Conservation (phyloP, 2,797 vertebrate species). For the Poeciliopsis gracilis region DNA sequence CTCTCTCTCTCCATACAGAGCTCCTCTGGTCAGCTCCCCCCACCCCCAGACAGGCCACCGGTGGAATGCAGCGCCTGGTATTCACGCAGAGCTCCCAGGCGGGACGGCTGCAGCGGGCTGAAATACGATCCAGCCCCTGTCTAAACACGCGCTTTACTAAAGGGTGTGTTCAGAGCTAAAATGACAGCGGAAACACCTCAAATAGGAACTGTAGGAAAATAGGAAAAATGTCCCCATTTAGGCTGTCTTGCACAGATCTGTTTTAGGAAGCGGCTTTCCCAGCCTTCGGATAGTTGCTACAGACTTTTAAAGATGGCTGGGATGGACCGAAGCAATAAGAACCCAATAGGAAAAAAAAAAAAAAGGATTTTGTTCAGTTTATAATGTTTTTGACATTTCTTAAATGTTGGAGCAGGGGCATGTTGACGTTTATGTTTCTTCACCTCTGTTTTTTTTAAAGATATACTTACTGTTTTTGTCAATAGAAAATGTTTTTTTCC, state of each 20-base stretch:
- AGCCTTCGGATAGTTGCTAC: conserved; percentile 5
- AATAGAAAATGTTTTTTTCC: neutral
- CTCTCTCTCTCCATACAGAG: conserved; percentile 63
- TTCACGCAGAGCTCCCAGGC: conserved; percentile 65
- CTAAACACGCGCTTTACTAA: conserved; percentile 68
- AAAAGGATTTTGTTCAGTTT: neutral
- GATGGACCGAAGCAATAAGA: neutral
- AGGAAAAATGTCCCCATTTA: conserved; percentile 40
- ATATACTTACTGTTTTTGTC: neutral
- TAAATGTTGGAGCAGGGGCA: neutral
- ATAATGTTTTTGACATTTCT: neutral
- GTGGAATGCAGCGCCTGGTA: conserved; percentile 79
- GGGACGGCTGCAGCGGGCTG: conserved; percentile 58
- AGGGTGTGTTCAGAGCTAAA: conserved; percentile 58
- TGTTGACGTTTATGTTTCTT: neutral
- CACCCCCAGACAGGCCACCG: conserved; percentile 59
- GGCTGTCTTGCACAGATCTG: conserved; percentile 9
- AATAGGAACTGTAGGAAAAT: conserved; percentile 24
- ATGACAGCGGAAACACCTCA: conserved; percentile 65
- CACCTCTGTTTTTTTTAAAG: neutral
- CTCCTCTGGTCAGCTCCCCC: conserved; percentile 52
- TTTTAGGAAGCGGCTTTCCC: conserved; percentile 26
- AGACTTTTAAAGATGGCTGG: neutral
- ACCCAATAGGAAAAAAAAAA: neutral
- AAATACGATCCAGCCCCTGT: conserved; percentile 76